Conservation (phyloP, 2,113 vertebrate genomes). For the Paracanthobrama guichenoti region DNA sequence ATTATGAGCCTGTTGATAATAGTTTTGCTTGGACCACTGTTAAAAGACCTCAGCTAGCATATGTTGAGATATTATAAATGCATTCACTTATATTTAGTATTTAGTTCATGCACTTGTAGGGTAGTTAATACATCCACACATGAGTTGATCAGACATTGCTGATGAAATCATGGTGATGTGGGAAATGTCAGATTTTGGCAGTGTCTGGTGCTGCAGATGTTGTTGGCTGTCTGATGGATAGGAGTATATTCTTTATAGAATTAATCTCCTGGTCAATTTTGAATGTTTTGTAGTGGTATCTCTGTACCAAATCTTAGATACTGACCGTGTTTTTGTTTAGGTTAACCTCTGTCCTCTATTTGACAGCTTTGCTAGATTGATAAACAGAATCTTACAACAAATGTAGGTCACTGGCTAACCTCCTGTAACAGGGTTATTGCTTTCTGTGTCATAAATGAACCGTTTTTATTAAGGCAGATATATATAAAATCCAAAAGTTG, state of each 20-base stretch:
- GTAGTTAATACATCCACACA: background rate
- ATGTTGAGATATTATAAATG: background rate
- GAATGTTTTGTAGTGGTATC: background rate
- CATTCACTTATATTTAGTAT: background rate
- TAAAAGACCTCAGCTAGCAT: background rate
- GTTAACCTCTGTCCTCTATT: background rate
- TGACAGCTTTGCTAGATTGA: background rate
- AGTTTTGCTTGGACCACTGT: background rate
- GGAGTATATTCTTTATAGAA: background rate
- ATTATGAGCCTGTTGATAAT: background rate
- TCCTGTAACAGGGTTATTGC: background rate
- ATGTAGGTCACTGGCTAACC: slow-evolving; percentile 5
- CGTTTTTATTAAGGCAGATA: background rate
- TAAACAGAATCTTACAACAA: background rate
- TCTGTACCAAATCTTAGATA: background rate
- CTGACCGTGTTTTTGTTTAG: background rate
- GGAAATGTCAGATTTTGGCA: background rate
- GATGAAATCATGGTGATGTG: background rate
- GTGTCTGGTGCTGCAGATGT: background rate
- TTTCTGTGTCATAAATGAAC: background rate
- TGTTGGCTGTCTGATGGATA: background rate
- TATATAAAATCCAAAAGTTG: background rate
- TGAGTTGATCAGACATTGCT: background rate
- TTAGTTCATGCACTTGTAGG: background rate
- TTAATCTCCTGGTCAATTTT: background rate